Base-by-base conservation (phyloP, 2,888 invertebrate species). In the Ichneumoninae sp. region DNA sequence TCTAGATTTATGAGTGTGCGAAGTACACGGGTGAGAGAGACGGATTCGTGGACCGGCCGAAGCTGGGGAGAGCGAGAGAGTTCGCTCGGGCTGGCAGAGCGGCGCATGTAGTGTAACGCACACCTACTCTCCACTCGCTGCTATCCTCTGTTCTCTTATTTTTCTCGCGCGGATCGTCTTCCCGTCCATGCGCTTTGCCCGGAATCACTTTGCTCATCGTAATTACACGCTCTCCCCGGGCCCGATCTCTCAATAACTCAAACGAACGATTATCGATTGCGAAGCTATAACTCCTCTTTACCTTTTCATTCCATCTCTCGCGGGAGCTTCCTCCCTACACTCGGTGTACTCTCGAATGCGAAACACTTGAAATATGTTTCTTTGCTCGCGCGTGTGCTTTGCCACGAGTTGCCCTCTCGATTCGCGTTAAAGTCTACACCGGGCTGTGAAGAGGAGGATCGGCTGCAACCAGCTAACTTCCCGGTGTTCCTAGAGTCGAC, bases 1-100 rank as follows among this genome's bases (percentile, higher is more conserved):
- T 90, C 91, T 90, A 91, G 92, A 93, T 93, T 93, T 93, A 93
- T 92, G 93, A 92, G 92, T 92, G 91, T 92, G 89, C 89, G 86
- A 88, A 88, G 86, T 88, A 70, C 70, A 85, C 85, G 86, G 81
- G 78, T 60, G 83, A 83, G 84, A 76, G 78, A 74, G 50, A 75
- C 54, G 30, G 44, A 40, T 63, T 52, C 75, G 3, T 47, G 44
- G 16, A 47, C 44, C 3, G 0, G 13, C 44, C 3, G 68, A 74
- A 75, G 75, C 69, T 76, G 83, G 83, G 81, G 81, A 76, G 83
- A 80, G 77, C 80, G 75, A 83, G 78, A 80, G 84, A 77, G 83
- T 82, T 81, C 81, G 71, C 83, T 83, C 85, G 69, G 71, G 66
- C 79, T 79, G 66, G 52, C 19, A 16, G 19, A 22, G 52, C 19